Conservation (phyloP, 2,113 vertebrate genomes). For the Pelecanoides urinatrix region DNA sequence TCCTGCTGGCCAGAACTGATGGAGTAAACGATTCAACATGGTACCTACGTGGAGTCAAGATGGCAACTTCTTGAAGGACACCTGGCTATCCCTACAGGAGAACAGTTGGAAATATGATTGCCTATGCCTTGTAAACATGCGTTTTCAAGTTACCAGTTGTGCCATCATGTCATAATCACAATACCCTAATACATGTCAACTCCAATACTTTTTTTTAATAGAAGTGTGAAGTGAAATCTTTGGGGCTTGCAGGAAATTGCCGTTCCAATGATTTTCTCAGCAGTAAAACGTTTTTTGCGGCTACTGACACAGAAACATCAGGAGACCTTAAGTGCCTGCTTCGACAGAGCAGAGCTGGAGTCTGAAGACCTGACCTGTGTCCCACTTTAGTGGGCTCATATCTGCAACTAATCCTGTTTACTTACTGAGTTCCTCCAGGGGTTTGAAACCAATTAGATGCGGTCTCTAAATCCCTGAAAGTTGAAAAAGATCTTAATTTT, state of each 20-base stretch:
- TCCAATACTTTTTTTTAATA: slow-evolving; percentile 2
- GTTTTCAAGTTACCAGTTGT: slow-evolving; percentile 72
- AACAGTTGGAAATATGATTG: slow-evolving; percentile 32
- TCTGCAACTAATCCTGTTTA: slow-evolving; percentile 43
- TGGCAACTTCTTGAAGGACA: slow-evolving; percentile 26
- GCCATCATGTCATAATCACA: slow-evolving; percentile 55
- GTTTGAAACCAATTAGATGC: slow-evolving; percentile 16
- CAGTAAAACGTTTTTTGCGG: slow-evolving; percentile 27
- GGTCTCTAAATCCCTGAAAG: slow-evolving; percentile 29
- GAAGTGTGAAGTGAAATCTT: slow-evolving; percentile 46
- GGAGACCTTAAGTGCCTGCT: slow-evolving; percentile 78
- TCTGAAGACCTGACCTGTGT: slow-evolving; percentile 38
- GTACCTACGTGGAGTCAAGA: slow-evolving; percentile 34
- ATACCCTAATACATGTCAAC: slow-evolving; percentile 47
- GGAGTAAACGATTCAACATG: neutral
- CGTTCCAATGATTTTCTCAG: slow-evolving; percentile 17
- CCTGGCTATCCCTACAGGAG: neutral
- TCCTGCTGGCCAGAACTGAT: slow-evolving; percentile 15
- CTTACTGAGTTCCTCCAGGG: slow-evolving; percentile 1
- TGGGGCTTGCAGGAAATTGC: slow-evolving; percentile 35
- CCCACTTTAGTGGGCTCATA: slow-evolving; percentile 35
- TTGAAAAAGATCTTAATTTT: slow-evolving; percentile 45
- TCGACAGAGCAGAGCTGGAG: slow-evolving; percentile 38
- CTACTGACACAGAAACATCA: slow-evolving; percentile 64
- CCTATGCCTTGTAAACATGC: slow-evolving; percentile 54